Evolutionary conservation across 1,140 invertebrate species (phyloP), one percentile per base, ranked within the genome.

Genomic region (Drosophila punjabiensis): DNA sequence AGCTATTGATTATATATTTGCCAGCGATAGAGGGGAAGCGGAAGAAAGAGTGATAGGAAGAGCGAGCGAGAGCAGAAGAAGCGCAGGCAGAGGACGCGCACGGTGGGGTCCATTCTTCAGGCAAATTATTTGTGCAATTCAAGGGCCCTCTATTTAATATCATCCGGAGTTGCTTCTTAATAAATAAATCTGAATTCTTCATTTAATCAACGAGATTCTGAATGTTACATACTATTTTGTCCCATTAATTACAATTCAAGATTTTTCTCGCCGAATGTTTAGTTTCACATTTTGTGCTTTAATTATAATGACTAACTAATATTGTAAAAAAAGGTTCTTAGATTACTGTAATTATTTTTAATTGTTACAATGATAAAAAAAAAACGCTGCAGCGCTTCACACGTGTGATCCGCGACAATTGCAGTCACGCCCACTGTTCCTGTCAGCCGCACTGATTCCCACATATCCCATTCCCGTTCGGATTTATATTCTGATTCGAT

Each of bases 1-100:
- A 53, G 68, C 69, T 73, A 74, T 73, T 39, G 55, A 74, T 73
- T 73, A 73, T 70, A 41, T 73, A 73, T 71, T 60, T 48, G 24
- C 30, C 8, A 48, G 20, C 55, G 35, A 13, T 6, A 10, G 59
- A 5, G 73, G 39, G 14, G 35, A 14, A 32, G 41, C 39, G 30
- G 10, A 30, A 9, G 30, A 50, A 18, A 62, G 39, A 60, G 18
- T 5, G 58, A 58, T 41, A 35, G 33, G 58, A 37, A 20, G 30
- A 33, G 20, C 24, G 5, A n/a, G 37, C 16, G 45, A 16, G 32
- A 18, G 14, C 16, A 18, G 33, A 61, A 63, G 56, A 63, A 45
- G 62, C 53, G 56, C 35, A 39, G 32, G 39, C 56, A 59, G 56
- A 41, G 56, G 33, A 39, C 53, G 35, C 28, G 50, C 65, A 48